Conservation (phyloP, 2,888 invertebrate genomes). For the Clostera curtula region DNA sequence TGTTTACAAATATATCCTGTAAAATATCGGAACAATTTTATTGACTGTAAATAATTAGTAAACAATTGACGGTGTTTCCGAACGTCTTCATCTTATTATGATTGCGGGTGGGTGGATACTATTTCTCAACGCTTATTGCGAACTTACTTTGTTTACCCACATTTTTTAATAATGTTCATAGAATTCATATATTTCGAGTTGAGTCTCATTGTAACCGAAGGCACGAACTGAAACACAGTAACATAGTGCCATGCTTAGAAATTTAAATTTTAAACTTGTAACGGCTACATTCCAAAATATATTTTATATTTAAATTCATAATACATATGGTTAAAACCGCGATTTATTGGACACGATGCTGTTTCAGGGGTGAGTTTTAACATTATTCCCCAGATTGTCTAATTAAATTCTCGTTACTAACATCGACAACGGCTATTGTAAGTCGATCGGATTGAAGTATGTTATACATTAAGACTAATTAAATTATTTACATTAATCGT, state of each 20-base stretch:
- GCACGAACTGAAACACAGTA: constrained; percentile 43
- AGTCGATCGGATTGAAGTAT: too few species aligned
- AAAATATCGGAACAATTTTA: too few species aligned
- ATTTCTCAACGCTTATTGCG: too few species aligned
- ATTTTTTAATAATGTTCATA: constrained; percentile 6
- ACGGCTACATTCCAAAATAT: constrained; percentile 20
- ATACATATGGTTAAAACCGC: constrained; percentile 34
- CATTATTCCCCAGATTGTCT: constrained; percentile 4
- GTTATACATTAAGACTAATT: too few species aligned
- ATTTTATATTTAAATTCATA: constrained; percentile 15
- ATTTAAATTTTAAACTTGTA: constrained; percentile 24
- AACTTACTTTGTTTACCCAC: constrained; percentile 27
- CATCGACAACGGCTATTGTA: too few species aligned
- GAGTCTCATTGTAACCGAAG: constrained; percentile 48
- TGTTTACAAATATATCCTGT: too few species aligned
- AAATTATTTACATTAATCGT: too few species aligned
- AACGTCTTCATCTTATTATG: too few species aligned
- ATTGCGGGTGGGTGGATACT: too few species aligned
- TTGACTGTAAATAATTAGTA: too few species aligned
- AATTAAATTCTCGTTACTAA: background rate
- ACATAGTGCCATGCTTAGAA: constrained; percentile 22
- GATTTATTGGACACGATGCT: constrained; percentile 38
- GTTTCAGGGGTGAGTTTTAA: constrained; percentile 47
- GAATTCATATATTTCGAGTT: constrained; percentile 20
- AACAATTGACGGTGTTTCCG: too few species aligned